Percentiles rank a stretch among this genome's conserved stretches.
These are phyloP conservation scores for Aurelia sp. DNA, from an alignment of 30 jellyfish, hydroid and myxozoan genomes.

Conservation along the genomic window DNA sequence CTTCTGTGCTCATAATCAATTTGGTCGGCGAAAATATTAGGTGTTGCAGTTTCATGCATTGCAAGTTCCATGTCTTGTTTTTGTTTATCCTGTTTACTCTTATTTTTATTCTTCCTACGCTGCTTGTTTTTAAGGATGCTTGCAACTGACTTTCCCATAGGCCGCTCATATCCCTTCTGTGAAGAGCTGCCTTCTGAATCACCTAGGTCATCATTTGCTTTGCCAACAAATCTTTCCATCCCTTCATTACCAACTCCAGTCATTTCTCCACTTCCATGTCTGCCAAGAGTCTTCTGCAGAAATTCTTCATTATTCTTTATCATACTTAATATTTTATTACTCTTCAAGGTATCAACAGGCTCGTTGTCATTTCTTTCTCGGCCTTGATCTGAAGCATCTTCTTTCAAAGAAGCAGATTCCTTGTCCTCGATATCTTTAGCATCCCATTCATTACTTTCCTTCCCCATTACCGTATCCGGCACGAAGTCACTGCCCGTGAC, in stretches of 20 bases:
- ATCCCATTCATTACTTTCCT: constrained; percentile 62
- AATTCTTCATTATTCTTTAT: constrained; percentile 30
- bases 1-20: constrained; percentile 52
- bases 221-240: constrained; percentile 25
- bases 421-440: constrained; percentile 28
- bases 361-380: constrained; percentile 29
- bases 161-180: constrained; percentile 8
- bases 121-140: constrained; percentile 5
- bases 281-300: constrained; percentile 17
- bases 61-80: neutral
- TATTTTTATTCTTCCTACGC: constrained; percentile 9
- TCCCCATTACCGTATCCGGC: constrained; percentile 46
- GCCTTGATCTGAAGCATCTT: neutral
- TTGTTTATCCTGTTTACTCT: neutral
- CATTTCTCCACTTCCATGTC: constrained; percentile 17
- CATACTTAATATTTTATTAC: constrained; percentile 45
- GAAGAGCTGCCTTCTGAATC: neutral
- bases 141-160: constrained; percentile 6
- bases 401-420: neutral
- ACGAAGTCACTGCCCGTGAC: constrained; percentile 35
- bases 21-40: constrained; percentile 60
- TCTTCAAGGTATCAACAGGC: constrained; percentile 13
- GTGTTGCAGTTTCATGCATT: neutral
- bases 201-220: neutral
- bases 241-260: neutral